A percentile compares a stretch with the other conserved stretches of the same genome.
Conservation (phyloP, 2,888 invertebrate species). For the Leptopilina drosophilae region DNA sequence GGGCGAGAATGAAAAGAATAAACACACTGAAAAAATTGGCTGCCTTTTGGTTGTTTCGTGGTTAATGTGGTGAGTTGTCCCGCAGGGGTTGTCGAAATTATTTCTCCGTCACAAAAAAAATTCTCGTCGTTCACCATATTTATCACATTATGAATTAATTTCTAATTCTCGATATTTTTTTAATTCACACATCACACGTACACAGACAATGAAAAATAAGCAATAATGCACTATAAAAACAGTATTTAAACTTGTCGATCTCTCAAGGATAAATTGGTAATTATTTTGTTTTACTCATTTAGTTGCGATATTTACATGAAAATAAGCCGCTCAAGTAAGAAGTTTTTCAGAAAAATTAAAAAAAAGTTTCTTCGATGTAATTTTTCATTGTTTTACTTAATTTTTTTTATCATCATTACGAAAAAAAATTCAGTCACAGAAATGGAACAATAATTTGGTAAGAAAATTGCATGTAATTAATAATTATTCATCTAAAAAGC, state of each 20-base stretch:
- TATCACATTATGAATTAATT: slow-evolving; percentile 19
- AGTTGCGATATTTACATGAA: slow-evolving; percentile 70
- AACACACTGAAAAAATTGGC: slow-evolving; percentile 69
- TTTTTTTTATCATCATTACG: neutral
- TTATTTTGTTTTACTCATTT: too few relatives aligned
- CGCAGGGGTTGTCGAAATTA: slow-evolving; percentile 74
- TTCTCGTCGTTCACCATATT: slow-evolving; percentile 18
- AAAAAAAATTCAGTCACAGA: too few relatives aligned
- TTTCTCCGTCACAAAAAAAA: slow-evolving; percentile 52
- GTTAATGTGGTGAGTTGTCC: slow-evolving; percentile 75
- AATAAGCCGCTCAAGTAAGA: slow-evolving; percentile 69
- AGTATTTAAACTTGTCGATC: slow-evolving; percentile 19
- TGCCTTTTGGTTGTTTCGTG: slow-evolving; percentile 76
- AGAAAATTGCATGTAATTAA: slow-evolving; percentile 47
- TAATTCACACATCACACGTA: slow-evolving; percentile 22
- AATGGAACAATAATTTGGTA: slow-evolving; percentile 18
- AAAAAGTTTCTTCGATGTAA: neutral
- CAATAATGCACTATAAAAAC: too few relatives aligned
- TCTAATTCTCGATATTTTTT: slow-evolving; percentile 9
- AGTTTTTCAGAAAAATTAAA: neutral
- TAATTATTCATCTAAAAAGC: slow-evolving; percentile 17
- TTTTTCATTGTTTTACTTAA: neutral
- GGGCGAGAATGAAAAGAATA: slow-evolving; percentile 70
- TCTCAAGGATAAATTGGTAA: neutral
- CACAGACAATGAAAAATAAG: neutral